Conservation (phyloP, 2,888 invertebrate species). For the Cryptophagus acutangulus region DNA sequence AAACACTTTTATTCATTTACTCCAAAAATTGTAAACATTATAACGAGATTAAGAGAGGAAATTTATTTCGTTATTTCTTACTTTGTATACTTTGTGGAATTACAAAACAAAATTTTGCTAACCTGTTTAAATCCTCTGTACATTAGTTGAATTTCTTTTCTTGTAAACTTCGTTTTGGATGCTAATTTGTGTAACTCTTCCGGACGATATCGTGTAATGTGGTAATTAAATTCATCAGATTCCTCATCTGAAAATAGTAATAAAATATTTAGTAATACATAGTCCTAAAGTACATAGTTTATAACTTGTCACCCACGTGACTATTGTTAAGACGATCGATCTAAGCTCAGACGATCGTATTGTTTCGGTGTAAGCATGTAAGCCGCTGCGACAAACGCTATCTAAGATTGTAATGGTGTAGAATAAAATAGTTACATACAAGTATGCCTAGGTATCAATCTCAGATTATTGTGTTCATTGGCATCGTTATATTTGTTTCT, state of each 20-base stretch:
- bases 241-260: slow-evolving; percentile 62
- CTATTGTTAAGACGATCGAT: neutral
- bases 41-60: no score
- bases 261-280: neutral
- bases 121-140: slow-evolving; percentile 87
- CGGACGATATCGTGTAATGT: slow-evolving; percentile 66
- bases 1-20: no score
- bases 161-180: slow-evolving; percentile 71
- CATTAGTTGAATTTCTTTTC: slow-evolving; percentile 83
- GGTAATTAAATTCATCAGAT: slow-evolving; percentile 59
- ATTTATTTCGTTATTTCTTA: no score
- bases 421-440: slow-evolving; percentile 3
- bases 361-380: no score
- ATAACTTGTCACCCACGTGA: neutral
- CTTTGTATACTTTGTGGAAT: slow-evolving; percentile 2
- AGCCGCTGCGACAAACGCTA: no score
- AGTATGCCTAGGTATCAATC: no score
- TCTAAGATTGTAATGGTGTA: neutral
- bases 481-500: no score
- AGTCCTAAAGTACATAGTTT: neutral
- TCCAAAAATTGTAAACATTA: no score
- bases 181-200: slow-evolving; percentile 75
- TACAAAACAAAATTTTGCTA: slow-evolving; percentile 1
- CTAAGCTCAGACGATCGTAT: no score
- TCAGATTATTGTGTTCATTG: no score